Base-by-base conservation (phyloP, 2,888 invertebrate species). In the Plebejus argus region DNA sequence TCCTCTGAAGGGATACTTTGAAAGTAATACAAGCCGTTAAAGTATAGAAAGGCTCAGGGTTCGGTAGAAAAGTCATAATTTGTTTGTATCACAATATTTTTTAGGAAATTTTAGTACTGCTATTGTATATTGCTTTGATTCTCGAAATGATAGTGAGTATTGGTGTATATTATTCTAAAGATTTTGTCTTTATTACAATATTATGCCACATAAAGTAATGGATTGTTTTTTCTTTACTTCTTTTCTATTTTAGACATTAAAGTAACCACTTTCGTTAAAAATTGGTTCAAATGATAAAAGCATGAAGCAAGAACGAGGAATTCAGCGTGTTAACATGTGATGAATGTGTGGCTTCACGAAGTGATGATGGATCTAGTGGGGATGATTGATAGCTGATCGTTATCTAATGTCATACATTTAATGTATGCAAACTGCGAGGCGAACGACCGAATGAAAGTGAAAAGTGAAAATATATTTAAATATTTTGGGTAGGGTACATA, bases 301-400 rank as follows among this genome's bases (percentile, higher is more conserved):
- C 18, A 18, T 18, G 45, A 45, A 45, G 53, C 49, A 53, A 5
- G 53, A 53, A 53, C 18, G 20, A 10, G 20, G 20, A 10, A 20
- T 58, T 61, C 23, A 23, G 61, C 20, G 23, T 61, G 61, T 61
- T 61, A 61, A 61, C 61, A 15, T 66, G 20, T 66, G 66, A 66
- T 66, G 33, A 66, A 66, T 66, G 28, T 66, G 66, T 20, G 20
- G 5, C 10, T 20, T 18, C 28, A 66, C 28, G 66, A 66, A 66
- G 66, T 66, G 66, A 66, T 71, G 71, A 71, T 71, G 71, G 71
- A 71, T 71, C 71, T 23, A 23, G 66, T 66, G 66, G 23, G 10
- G 35, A 39, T n/a, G 71, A 71, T 71, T 71, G 71, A 71, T 71
- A 39, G 71, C 39, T 71, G 70, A 70, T 70, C 71, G 39, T 71